A percentile compares a stretch with the other conserved stretches of the same genome.
Conservation (phyloP, 2,113 vertebrate species). For the Megaptera novaeangliae region DNA sequence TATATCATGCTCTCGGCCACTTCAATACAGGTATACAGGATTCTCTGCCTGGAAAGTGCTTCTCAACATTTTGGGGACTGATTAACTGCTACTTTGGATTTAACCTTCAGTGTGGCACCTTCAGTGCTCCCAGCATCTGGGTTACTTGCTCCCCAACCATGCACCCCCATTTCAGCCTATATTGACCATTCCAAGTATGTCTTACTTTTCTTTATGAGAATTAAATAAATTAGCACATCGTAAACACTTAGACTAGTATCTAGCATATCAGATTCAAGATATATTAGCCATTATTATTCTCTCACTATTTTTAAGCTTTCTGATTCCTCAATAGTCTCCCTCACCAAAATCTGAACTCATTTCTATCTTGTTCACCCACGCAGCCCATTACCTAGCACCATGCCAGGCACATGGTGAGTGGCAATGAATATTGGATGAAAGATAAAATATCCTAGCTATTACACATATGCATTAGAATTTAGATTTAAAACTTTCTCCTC, state of each 20-base stretch:
- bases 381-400: not conserved
- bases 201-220: not conserved
- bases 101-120: not conserved
- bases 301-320: not conserved
- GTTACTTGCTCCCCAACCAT: not conserved
- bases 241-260: not conserved
- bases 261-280: not conserved
- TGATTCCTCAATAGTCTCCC: not conserved
- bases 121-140: not conserved
- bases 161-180: not conserved
- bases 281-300: not conserved
- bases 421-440: not conserved
- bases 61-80: not conserved
- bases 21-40: not conserved
- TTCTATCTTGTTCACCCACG: not conserved
- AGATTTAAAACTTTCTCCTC: not conserved
- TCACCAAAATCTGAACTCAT: not conserved
- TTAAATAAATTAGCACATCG: not conserved
- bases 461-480: not conserved
- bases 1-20: fast-evolving
- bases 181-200: not conserved
- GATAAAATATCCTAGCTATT: not conserved
- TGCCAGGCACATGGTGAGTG: not conserved
- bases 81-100: not conserved
- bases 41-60: not conserved